Percentiles rank a stretch among this genome's conserved stretches.
Conservation (phyloP, 2,797 vertebrate species). For the Chelonia mydas region DNA sequence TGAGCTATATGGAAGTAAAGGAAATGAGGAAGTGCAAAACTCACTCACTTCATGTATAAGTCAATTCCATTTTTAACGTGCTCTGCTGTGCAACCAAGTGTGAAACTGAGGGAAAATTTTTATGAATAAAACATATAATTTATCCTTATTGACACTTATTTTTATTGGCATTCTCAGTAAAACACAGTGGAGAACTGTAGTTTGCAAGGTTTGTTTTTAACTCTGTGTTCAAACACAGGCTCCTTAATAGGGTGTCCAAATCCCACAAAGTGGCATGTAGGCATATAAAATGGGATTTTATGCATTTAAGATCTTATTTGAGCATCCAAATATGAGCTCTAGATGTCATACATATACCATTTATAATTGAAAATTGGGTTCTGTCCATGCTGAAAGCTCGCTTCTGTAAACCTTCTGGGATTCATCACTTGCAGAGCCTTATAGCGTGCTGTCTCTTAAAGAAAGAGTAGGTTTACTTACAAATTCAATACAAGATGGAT, state of each 20-base stretch:
- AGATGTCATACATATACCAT: not conserved
- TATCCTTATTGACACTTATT: not conserved
- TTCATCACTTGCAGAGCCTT: not conserved
- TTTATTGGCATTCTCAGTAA: not conserved
- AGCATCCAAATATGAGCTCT: not conserved
- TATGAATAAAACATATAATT: not conserved
- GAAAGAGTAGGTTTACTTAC: not conserved
- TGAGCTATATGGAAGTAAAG: not conserved
- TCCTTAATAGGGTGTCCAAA: slow-evolving; percentile 1
- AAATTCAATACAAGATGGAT: not conserved
- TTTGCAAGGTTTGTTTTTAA: not conserved
- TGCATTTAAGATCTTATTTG: not conserved
- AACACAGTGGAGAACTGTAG: not conserved
- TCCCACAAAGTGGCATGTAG: not conserved
- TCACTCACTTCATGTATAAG: not conserved
- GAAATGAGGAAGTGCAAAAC: not conserved
- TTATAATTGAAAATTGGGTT: not conserved
- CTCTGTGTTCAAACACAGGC: not conserved
- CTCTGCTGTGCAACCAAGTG: not conserved
- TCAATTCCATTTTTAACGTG: slow-evolving; percentile 9
- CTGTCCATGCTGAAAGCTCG: not conserved
- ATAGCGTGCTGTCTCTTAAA: not conserved
- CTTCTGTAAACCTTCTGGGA: not conserved
- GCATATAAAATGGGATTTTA: not conserved
- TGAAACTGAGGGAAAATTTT: not conserved